A percentile compares a stretch with the other conserved stretches of the same genome.
phyloP scores from a whole-genome alignment of 2,797 vertebrate species.

The Gephyroberyx darwinii region DNA sequence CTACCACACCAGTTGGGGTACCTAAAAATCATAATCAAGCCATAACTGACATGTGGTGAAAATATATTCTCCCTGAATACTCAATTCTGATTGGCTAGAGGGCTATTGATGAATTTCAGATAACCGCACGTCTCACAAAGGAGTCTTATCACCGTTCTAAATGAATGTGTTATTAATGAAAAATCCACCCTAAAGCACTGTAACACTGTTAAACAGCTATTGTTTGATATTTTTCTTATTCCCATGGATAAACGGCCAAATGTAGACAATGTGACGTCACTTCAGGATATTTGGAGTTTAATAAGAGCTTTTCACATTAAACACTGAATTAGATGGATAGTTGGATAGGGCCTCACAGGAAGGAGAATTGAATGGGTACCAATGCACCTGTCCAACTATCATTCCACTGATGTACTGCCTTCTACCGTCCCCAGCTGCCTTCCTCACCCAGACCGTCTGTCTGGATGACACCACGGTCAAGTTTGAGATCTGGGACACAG shows the following conservation, averaged over 20 bases:
- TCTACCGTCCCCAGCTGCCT: slow-evolving; percentile 85
- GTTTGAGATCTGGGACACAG: slow-evolving; percentile 98
- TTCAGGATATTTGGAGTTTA: too few species aligned
- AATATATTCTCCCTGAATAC: background rate
- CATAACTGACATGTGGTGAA: background rate
- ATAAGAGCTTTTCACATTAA: background rate
- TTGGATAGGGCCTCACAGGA: background rate
- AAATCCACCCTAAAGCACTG: too few species aligned
- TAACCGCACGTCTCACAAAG: background rate
- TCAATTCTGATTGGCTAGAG: background rate
- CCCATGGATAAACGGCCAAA: too few species aligned
- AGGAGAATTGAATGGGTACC: background rate
- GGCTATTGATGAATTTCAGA: background rate
- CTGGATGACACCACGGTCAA: slow-evolving; percentile 96
- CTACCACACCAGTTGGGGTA: background rate
- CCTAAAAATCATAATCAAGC: background rate
- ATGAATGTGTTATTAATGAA: background rate
- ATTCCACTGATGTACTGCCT: background rate
- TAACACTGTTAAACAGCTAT: too few species aligned
- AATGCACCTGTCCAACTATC: background rate
- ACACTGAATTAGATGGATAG: background rate
- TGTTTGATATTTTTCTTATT: too few species aligned
- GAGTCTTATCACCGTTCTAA: background rate
- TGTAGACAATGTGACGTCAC: too few species aligned
- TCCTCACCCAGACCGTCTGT: slow-evolving; percentile 95